A percentile compares a stretch with the other conserved stretches of the same genome.
Evolutionary conservation across 2,797 vertebrate genomes (phyloP).

Genomic region (Lepilemur ruficaudatus): DNA sequence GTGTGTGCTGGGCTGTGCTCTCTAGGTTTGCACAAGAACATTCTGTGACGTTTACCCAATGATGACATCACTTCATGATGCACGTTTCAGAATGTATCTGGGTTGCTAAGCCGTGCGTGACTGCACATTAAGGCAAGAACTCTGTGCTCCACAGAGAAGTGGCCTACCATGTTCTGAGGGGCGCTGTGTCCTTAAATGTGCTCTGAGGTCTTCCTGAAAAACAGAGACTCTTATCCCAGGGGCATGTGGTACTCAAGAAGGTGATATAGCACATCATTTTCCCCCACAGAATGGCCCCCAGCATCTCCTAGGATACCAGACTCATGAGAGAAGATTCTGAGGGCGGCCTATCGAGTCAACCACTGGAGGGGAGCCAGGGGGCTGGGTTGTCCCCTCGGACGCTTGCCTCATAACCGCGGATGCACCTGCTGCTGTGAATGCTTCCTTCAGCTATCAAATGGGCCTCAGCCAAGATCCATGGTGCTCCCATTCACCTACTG

Average conservation of each 20-base stretch:
- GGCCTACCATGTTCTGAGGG: neutral
- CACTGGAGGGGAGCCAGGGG: neutral
- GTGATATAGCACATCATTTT: neutral
- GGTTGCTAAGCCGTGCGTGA: neutral
- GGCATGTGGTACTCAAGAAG: neutral
- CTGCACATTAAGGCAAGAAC: neutral
- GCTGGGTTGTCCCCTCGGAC: neutral
- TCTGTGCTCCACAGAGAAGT: rapidly evolving
- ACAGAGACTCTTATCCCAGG: neutral
- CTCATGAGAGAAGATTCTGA: neutral
- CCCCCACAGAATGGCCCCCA: neutral
- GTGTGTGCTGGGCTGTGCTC: neutral
- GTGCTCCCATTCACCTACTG: neutral
- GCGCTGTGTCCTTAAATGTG: neutral
- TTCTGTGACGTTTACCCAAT: neutral
- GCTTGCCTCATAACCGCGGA: neutral
- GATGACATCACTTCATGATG: neutral
- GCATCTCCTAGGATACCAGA: neutral
- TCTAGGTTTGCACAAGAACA: too few relatives aligned
- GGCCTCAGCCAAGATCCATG: rapidly evolving
- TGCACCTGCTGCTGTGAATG: neutral
- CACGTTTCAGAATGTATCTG: neutral
- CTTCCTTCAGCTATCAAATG: neutral
- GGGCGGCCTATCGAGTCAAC: neutral
- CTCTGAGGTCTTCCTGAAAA: neutral